Evolutionary conservation across 2,797 vertebrate genomes (phyloP).

Genomic region (Antrozous pallidus): DNA sequence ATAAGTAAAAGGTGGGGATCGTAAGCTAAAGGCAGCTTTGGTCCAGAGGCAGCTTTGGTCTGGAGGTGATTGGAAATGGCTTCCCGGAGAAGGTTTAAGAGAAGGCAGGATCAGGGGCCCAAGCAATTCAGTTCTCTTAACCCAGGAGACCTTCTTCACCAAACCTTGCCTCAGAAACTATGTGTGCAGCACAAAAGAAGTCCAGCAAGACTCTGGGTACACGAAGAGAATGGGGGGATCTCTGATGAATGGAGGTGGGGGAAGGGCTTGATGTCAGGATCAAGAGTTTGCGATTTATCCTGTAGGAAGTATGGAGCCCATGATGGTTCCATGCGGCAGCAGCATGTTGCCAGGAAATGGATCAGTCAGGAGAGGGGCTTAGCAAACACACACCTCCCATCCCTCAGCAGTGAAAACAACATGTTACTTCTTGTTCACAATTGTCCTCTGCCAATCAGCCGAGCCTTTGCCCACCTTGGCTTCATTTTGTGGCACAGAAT

Average conservation of each 20-base stretch:
- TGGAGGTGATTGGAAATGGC: background rate
- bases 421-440: background rate
- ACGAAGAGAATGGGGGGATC: background rate
- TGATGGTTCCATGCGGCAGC: background rate
- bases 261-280: background rate
- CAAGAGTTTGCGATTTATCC: background rate
- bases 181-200: background rate
- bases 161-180: background rate
- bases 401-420: background rate
- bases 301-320: background rate
- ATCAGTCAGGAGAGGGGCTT: background rate
- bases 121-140: background rate
- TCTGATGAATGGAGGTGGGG: background rate
- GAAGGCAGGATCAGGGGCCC: background rate
- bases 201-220: background rate
- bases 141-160: background rate
- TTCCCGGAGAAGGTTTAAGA: background rate
- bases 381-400: background rate
- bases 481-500: background rate
- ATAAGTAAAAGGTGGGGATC: background rate
- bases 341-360: background rate
- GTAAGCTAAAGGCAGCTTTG: background rate
- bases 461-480: background rate
- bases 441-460: background rate
- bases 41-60: background rate